Percentiles rank a stretch among this genome's conserved stretches.
These are phyloP conservation scores for Acheta domesticus DNA, from an alignment of 2,888 invertebrate genomes.

Conservation along the genomic window DNA sequence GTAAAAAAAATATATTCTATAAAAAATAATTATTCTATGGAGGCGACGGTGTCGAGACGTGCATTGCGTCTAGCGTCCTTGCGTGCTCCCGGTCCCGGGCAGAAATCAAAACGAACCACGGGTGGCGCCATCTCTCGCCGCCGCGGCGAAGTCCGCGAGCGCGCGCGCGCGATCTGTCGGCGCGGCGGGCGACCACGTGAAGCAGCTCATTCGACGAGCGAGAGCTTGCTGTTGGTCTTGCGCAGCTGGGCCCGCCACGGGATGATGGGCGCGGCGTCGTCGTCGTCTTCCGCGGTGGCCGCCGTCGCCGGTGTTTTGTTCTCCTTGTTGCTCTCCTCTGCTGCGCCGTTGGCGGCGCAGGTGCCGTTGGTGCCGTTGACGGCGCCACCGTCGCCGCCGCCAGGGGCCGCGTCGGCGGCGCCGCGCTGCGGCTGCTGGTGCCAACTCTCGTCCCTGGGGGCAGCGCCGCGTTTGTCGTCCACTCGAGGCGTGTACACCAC, in stretches of 20 bases:
- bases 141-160: no score
- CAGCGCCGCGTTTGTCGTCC: conserved; percentile 51
- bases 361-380: conserved; percentile 35
- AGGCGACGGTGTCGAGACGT: no score
- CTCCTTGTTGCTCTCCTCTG: conserved; percentile 44
- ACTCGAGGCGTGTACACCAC: conserved; percentile 69
- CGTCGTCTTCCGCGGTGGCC: conserved; percentile 38
- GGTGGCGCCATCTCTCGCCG: no score
- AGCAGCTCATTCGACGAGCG: conserved; percentile 63
- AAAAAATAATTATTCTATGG: no score
- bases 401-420: conserved; percentile 36
- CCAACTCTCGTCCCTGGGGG: conserved; percentile 46
- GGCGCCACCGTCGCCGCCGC: neutral
- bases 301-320: conserved; percentile 43
- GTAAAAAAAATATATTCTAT: no score
- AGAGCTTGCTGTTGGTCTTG: conserved; percentile 86
- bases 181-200: no score
- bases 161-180: no score
- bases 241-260: conserved; percentile 86
- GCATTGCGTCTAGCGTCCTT: no score
- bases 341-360: conserved; percentile 28
- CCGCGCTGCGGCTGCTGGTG: conserved; percentile 44
- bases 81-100: no score
- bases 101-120: no score
- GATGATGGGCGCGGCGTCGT: conserved; percentile 58